These are phyloP conservation scores for Laticauda colubrina DNA, from an alignment of 2,113 vertebrate genomes.

Conservation along the genomic window DNA sequence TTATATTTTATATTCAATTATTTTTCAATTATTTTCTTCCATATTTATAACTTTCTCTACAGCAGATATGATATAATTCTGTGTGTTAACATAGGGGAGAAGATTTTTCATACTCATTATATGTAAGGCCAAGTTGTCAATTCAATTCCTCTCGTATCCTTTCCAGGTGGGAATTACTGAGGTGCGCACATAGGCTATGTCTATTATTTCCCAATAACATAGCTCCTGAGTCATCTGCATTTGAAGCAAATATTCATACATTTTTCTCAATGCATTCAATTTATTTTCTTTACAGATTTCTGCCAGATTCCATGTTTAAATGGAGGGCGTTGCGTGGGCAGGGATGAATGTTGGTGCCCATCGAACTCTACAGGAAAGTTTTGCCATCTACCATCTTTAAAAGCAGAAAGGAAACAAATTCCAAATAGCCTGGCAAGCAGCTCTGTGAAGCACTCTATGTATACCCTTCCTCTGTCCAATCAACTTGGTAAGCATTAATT, in stretches of 20 bases:
- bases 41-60: background rate
- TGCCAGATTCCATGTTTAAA: constrained; percentile 94
- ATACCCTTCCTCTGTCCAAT: constrained; percentile 84
- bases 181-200: background rate
- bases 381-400: constrained; percentile 80
- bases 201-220: constrained; percentile 17
- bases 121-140: background rate
- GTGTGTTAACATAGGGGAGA: background rate
- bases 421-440: constrained; percentile 45
- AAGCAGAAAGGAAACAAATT: constrained; percentile 57
- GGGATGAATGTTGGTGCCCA: constrained; percentile 91
- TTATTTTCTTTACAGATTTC: constrained; percentile 76
- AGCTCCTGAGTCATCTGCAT: background rate
- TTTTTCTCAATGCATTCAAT: constrained; percentile 18
- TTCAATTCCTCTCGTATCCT: background rate
- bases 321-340: constrained; percentile 89
- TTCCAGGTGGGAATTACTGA: background rate
- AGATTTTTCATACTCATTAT: background rate
- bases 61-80: background rate
- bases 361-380: constrained; percentile 91
- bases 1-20: background rate
- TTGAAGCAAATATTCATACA: constrained; percentile 7
- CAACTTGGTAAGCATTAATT: constrained; percentile 68
- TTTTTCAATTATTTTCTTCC: background rate
- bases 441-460: constrained; percentile 80